Base-by-base conservation (phyloP, 2,888 invertebrate species). In the Halocaridina rubra region DNA sequence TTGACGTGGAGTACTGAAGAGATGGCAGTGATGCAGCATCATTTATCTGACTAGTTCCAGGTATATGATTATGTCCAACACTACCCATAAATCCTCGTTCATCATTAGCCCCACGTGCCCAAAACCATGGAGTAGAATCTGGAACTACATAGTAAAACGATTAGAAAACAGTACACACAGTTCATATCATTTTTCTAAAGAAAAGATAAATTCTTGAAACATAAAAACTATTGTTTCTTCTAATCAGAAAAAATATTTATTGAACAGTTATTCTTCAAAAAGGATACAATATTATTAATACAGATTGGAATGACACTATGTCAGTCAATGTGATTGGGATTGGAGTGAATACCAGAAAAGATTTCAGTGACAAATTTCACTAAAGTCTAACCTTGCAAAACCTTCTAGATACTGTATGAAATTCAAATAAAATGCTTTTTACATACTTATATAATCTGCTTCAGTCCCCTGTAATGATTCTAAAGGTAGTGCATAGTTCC, bases 361-460 rank as follows among this genome's bases (percentile, higher is more conserved):
- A 46, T 46, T 46, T 46, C 46, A 46, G 13, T 10, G 13, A 46
- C 46, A 46, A 46, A n/a, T n/a, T n/a, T n/a, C n/a, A n/a, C n/a
- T 57, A 59, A 24, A 4, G 22, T 75, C 27, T n/a, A 53, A 53
- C 53, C 24, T 24, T 53, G 29, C 0, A 53, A 2, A 13, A 27
- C 2, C 16, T 5, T 19, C 75, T 46, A 53, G 57, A 53, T 53
- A n/a, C n/a, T n/a, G n/a, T n/a, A n/a, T n/a, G n/a, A n/a, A n/a
- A n/a, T n/a, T n/a, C n/a, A n/a, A n/a, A n/a, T n/a, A n/a, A n/a
- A n/a, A n/a, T n/a, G n/a, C n/a, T n/a, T n/a, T n/a, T n/a, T n/a
- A n/a, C 53, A 3, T 72, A 78, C 82, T 57, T 24, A 72, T 78
- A 78, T 78, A 84, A 1, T 84, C 82, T 46, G 82, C 7, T 19